Evolutionary conservation across 2,888 invertebrate species (phyloP).

Genomic region (Ophraella communa): DNA sequence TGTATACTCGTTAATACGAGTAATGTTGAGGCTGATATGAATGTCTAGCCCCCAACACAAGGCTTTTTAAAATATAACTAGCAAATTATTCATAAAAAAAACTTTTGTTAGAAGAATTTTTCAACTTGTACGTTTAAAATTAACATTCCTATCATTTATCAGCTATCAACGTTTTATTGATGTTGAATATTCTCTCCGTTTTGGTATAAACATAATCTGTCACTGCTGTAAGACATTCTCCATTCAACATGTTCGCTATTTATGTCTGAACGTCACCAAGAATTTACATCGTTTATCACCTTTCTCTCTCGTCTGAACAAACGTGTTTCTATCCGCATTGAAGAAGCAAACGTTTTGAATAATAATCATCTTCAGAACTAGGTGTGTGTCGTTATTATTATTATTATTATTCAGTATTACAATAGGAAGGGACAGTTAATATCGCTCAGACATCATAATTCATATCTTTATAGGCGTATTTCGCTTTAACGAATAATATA

Average conservation of each 20-base stretch:
- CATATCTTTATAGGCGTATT: slow-evolving; percentile 18
- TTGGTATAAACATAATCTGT: no score
- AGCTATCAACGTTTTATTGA: no score
- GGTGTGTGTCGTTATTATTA: no score
- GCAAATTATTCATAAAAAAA: no score
- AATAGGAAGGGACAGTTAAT: slow-evolving; percentile 20
- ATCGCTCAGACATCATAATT: slow-evolving; percentile 26
- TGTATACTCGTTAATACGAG: no score
- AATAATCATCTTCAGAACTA: slow-evolving; percentile 28
- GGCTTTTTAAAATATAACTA: no score
- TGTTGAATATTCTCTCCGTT: no score
- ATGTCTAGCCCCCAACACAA: no score
- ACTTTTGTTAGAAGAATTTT: no score
- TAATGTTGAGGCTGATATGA: no score
- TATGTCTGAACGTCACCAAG: slow-evolving; percentile 30
- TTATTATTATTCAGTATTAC: slow-evolving; percentile 28
- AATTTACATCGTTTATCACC: slow-evolving; percentile 36
- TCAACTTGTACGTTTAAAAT: no score
- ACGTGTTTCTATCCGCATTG: slow-evolving; percentile 14
- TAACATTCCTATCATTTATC: no score
- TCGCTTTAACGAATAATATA: neutral
- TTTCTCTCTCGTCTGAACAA: slow-evolving; percentile 29
- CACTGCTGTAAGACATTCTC: slow-evolving; percentile 4
- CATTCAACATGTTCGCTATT: slow-evolving; percentile 33
- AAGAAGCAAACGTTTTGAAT: slow-evolving; percentile 33